Conservation (phyloP, 2,888 invertebrate species). For the Aphelenchoides bicaudatus region DNA sequence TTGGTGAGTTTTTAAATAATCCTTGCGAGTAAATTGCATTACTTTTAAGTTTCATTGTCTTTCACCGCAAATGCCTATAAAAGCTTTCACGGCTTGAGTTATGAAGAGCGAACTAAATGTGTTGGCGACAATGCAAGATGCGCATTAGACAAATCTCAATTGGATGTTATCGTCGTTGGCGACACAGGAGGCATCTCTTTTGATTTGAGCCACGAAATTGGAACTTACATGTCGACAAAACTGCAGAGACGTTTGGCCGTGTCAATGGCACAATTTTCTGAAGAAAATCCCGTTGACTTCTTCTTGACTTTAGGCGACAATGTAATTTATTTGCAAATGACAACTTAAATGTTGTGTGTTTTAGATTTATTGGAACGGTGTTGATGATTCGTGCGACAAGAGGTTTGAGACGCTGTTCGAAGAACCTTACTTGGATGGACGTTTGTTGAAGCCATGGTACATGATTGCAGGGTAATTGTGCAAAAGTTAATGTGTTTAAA, state of each 20-base stretch:
- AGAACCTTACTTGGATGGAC: conserved; percentile 60
- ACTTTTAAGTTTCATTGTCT: too few species aligned
- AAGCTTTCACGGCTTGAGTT: neutral
- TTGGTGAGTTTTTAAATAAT: neutral
- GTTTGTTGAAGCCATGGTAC: conserved; percentile 62
- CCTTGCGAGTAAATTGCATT: neutral
- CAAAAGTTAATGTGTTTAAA: too few species aligned
- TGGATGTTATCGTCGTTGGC: conserved; percentile 39
- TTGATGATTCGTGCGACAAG: conserved; percentile 61
- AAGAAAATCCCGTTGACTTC: conserved; percentile 53
- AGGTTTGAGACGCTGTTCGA: conserved; percentile 64
- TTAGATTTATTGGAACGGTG: conserved; percentile 63
- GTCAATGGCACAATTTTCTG: conserved; percentile 61
- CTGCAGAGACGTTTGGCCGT: conserved; percentile 62
- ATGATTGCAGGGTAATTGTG: too few species aligned
- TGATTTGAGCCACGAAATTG: conserved; percentile 7
- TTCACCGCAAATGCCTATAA: neutral
- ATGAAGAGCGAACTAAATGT: conserved; percentile 16
- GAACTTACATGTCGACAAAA: conserved; percentile 47
- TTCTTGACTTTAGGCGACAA: conserved; percentile 63
- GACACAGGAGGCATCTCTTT: conserved; percentile 40
- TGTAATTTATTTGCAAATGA: conserved; percentile 50
- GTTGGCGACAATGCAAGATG: conserved; percentile 8
- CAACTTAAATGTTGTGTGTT: neutral
- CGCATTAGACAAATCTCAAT: conserved; percentile 1